Evolutionary conservation across 2,797 vertebrate species (phyloP).

Genomic region (Percopsis omiscomaycus): DNA sequence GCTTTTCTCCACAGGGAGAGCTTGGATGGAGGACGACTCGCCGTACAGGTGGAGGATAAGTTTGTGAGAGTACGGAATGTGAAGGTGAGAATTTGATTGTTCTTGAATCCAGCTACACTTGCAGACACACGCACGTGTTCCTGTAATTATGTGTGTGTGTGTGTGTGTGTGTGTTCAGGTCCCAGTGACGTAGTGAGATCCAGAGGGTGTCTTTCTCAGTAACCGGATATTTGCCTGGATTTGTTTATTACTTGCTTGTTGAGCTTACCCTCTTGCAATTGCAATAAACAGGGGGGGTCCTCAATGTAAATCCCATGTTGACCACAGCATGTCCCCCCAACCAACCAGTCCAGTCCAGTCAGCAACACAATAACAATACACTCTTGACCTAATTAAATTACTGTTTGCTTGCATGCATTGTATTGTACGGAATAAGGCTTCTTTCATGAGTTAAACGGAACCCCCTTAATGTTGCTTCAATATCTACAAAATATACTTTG

Average conservation of each 20-base stretch:
- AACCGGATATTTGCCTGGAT: constrained; percentile 74
- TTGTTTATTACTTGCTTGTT: constrained; percentile 52
- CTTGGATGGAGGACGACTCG: constrained; percentile 83
- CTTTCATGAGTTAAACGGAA: too few relatives aligned
- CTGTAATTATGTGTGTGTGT: background rate
- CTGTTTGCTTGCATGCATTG: too few relatives aligned
- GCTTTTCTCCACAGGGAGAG: constrained; percentile 82
- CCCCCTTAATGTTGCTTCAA: too few relatives aligned
- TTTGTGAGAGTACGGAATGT: constrained; percentile 86
- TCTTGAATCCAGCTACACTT: background rate
- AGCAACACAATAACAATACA: constrained; percentile 2
- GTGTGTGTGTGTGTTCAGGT: background rate
- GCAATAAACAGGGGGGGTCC: constrained; percentile 9
- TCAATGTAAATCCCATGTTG: constrained; percentile 26
- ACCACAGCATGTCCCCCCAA: constrained; percentile 11
- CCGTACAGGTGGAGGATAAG: constrained; percentile 90
- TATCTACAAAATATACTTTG: too few relatives aligned
- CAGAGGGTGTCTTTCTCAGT: constrained; percentile 31
- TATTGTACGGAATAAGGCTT: too few relatives aligned
- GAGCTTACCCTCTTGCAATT: background rate
- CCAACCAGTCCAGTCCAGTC: constrained; percentile 9
- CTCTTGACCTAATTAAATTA: background rate
- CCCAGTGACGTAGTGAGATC: constrained; percentile 15
- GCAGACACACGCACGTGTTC: background rate
- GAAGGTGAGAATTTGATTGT: constrained; percentile 80